phyloP scores from a whole-genome alignment of 2,888 invertebrate species.

The Acanthosepion pharaonis region DNA sequence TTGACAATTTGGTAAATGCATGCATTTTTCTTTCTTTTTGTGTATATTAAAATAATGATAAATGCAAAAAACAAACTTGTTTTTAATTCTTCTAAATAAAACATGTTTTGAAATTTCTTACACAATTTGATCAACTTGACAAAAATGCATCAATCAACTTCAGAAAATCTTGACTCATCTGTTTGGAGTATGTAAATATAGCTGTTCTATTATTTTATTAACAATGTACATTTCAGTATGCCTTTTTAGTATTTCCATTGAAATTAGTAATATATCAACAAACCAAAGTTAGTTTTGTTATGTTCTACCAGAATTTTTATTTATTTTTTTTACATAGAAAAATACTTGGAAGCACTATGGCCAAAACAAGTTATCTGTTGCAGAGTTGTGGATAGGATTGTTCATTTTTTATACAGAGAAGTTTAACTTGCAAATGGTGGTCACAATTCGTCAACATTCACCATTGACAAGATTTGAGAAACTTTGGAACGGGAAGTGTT shows the following conservation, averaged over 20 bases:
- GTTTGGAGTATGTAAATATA: background rate
- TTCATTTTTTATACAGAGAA: slow-evolving; percentile 78
- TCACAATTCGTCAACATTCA: slow-evolving; percentile 76
- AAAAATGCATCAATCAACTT: background rate
- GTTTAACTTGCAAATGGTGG: slow-evolving; percentile 77
- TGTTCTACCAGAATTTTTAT: background rate
- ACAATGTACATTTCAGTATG: background rate
- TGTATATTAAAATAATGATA: background rate
- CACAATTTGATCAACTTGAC: background rate
- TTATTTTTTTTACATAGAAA: background rate
- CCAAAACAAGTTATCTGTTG: slow-evolving; percentile 75
- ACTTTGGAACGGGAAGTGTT: slow-evolving; percentile 77
- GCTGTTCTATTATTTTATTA: background rate
- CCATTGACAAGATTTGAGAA: slow-evolving; percentile 77
- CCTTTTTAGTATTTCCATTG: background rate
- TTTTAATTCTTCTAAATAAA: background rate
- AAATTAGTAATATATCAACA: background rate
- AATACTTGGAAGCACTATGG: slow-evolving; percentile 75
- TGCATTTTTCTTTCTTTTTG: background rate
- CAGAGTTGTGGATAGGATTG: slow-evolving; percentile 77
- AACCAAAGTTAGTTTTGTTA: background rate
- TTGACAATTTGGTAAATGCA: slow-evolving; percentile 74
- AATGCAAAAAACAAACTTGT: background rate
- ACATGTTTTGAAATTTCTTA: background rate
- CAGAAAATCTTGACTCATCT: background rate